Evolutionary conservation across 2,888 invertebrate species (phyloP).

Genomic region (Laothoe populi): DNA sequence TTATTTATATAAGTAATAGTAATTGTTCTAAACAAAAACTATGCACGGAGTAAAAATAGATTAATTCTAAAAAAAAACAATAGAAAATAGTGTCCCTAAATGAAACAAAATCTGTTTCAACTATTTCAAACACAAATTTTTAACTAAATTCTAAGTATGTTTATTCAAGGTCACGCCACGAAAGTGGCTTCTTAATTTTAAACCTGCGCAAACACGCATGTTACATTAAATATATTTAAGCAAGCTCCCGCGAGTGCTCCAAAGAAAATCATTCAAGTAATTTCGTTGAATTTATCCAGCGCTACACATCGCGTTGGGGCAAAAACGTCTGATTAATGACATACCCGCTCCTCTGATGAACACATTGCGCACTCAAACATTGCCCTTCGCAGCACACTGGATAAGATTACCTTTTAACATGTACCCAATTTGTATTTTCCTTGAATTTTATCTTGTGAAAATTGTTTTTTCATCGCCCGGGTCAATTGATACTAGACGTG

Average conservation of each 20-base stretch:
- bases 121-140: too few relatives aligned
- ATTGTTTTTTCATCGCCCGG: background rate
- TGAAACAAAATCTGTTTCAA: too few relatives aligned
- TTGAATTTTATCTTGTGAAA: background rate
- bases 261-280: constrained; percentile 47
- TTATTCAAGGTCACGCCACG: too few relatives aligned
- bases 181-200: too few relatives aligned
- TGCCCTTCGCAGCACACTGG: constrained; percentile 12
- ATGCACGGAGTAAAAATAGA: too few relatives aligned
- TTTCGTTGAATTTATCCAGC: constrained; percentile 45
- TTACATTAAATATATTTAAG: too few relatives aligned
- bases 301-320: constrained; percentile 32
- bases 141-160: too few relatives aligned
- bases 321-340: constrained; percentile 69
- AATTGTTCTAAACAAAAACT: too few relatives aligned
- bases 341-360: constrained; percentile 48
- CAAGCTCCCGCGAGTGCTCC: constrained; percentile 21
- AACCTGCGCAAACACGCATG: too few relatives aligned
- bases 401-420: constrained; percentile 15
- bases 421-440: background rate
- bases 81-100: too few relatives aligned
- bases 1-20: too few relatives aligned
- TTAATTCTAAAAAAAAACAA: too few relatives aligned
- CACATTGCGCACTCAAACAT: constrained; percentile 52
- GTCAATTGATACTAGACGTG: background rate